Percentiles rank a stretch among this genome's conserved stretches.
phyloP scores from a whole-genome alignment of 2,113 vertebrate genomes.

The Glareola pratincola region DNA sequence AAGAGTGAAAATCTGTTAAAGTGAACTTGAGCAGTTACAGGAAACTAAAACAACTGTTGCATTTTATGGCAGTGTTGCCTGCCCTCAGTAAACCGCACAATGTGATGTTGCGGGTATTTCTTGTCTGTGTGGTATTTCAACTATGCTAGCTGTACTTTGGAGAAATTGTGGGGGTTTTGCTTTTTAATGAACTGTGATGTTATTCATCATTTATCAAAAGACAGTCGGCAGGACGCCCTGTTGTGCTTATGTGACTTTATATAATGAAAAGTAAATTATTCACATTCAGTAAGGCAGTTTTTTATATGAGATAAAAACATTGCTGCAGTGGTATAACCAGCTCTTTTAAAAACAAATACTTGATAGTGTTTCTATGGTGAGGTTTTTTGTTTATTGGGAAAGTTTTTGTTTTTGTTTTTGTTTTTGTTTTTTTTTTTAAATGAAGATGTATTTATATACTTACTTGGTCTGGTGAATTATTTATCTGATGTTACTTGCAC shows the following conservation, averaged over 20 bases:
- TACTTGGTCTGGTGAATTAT: background rate
- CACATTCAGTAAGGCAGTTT: background rate
- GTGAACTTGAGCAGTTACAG: background rate
- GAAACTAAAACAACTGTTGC: background rate
- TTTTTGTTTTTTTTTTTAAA: background rate
- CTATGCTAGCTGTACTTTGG: background rate
- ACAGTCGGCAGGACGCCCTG: background rate
- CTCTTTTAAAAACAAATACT: background rate
- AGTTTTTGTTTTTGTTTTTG: background rate
- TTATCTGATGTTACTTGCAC: background rate
- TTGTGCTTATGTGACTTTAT: background rate
- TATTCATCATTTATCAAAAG: background rate
- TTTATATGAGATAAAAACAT: background rate
- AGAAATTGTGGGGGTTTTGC: background rate
- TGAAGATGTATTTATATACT: background rate
- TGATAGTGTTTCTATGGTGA: slow-evolving; percentile 7
- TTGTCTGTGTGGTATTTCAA: background rate
- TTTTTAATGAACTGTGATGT: background rate
- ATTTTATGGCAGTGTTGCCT: background rate
- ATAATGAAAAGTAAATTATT: background rate
- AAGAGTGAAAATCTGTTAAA: background rate
- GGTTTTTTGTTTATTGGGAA: background rate
- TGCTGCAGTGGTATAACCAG: background rate
- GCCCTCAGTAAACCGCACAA: background rate
- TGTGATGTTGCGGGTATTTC: background rate